Conservation (phyloP, 2,113 vertebrate genomes). For the Macrotis lagotis region DNA sequence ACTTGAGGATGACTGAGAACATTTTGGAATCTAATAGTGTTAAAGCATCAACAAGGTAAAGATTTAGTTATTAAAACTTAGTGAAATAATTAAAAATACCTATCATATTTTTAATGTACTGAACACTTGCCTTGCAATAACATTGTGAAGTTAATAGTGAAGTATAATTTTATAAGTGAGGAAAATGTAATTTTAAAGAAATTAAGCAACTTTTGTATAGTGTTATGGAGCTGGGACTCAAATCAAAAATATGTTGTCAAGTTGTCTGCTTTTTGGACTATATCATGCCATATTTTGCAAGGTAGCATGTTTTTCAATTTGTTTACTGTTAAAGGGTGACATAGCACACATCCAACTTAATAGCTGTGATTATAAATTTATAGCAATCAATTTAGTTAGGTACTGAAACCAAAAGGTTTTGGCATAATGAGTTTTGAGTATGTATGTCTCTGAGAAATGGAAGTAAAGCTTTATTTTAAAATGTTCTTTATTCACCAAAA, state of each 20-base stretch:
- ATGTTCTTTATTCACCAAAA: neutral
- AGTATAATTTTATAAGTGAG: neutral
- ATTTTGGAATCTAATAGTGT: conserved; percentile 82
- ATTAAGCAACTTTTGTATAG: neutral
- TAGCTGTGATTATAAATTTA: conserved; percentile 29
- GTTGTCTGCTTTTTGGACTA: conserved; percentile 2
- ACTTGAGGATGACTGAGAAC: conserved; percentile 83
- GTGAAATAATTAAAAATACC: neutral
- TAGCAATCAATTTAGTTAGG: conserved; percentile 1
- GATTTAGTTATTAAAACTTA: conserved; percentile 23
- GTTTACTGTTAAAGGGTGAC: neutral
- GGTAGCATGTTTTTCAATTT: neutral
- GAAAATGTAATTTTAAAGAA: neutral
- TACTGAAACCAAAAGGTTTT: neutral
- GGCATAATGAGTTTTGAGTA: neutral
- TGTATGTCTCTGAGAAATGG: neutral
- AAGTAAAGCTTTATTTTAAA: neutral
- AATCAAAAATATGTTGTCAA: neutral
- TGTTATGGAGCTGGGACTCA: neutral
- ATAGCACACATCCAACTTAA: neutral
- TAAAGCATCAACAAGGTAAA: conserved; percentile 86
- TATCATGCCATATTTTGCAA: neutral
- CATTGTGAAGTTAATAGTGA: neutral
- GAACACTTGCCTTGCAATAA: neutral
- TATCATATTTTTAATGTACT: neutral